Evolutionary conservation across 2,888 invertebrate species (phyloP), one percentile per base, ranked within the genome.

Genomic region (Thereva unica): DNA sequence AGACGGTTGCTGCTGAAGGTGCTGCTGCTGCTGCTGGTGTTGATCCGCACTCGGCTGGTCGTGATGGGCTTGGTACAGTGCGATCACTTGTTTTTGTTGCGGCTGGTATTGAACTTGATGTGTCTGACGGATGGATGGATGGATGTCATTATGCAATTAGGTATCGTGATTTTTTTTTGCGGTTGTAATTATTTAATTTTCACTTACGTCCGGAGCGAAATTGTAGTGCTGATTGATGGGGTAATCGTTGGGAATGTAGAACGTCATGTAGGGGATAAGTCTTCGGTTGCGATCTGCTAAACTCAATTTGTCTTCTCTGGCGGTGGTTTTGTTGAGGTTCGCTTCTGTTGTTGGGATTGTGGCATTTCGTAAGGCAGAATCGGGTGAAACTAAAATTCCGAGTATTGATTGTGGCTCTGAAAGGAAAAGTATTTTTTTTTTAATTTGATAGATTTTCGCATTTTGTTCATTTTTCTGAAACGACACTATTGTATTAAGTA

Each of bases 251-350:
- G 88, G 82, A 38, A 85, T 82, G 78, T 92, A 92, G 79, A 89
- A 93, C 42, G 90, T 91, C 86, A 90, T 89, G 77, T 92, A 92
- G 1, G 92, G 93, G 75, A 93, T 88, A 56, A 93, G 79, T 70
- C 93, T 84, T 74, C 92, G 86, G 76, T 89, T 89, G 59, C 92
- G 84, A 79, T 91, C 81, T 49, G 78, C 77, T 66, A 78, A 75
- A 68, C 77, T 79, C 6, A 77, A 71, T 69, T 76, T 75, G 1
- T 6, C 10, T 23, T 49, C 34, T n/a, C 42, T 41, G 4, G 63
- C 56, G 49, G 55, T 65, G 12, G 54, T 54, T 53, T 41, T 10
- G 41, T 49, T 7, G 49, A 64, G 34, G 8, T 9, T 40, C 44
- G 45, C 47, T 9, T 59, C n/a, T 42, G 50, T 42, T 56, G 38